phyloP scores from a whole-genome alignment of 2,113 vertebrate genomes.

The Trogon surrucura region DNA sequence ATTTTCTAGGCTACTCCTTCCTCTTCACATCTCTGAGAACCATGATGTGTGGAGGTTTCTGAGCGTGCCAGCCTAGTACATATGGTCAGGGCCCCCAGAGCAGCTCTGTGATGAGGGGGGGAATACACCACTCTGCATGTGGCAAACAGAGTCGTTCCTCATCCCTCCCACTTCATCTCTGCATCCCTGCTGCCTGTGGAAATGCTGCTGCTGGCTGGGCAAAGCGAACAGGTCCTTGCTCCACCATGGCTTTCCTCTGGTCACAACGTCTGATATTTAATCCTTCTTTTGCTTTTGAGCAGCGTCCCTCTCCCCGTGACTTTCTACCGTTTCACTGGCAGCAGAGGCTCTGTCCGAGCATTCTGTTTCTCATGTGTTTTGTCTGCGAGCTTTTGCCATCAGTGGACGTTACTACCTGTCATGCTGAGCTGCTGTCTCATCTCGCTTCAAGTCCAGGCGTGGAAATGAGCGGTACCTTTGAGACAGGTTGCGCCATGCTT shows the following conservation, averaged over 20 bases:
- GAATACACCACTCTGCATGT: rapidly evolving
- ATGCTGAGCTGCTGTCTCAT: not conserved
- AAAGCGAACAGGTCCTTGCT: not conserved
- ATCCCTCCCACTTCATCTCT: not conserved
- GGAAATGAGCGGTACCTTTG: not conserved
- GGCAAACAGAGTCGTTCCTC: not conserved
- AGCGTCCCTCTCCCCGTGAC: not conserved
- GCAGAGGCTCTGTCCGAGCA: not conserved
- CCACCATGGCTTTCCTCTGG: not conserved
- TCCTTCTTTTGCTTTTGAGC: not conserved
- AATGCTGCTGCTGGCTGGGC: not conserved
- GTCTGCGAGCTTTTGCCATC: not conserved
- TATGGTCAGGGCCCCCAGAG: not conserved
- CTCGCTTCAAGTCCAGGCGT: not conserved
- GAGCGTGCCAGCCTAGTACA: not conserved
- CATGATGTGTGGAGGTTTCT: not conserved
- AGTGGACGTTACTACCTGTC: slow-evolving; percentile 2
- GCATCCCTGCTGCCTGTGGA: not conserved
- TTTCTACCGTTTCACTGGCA: not conserved
- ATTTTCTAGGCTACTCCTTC: not conserved
- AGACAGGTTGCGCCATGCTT: rapidly evolving
- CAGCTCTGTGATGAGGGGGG: not conserved
- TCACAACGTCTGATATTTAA: not conserved
- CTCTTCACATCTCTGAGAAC: not conserved
- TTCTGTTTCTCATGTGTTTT: not conserved